These are phyloP conservation scores for Ptychochromis oligacanthus DNA, from an alignment of 2,113 vertebrate genomes.

Conservation along the genomic window DNA sequence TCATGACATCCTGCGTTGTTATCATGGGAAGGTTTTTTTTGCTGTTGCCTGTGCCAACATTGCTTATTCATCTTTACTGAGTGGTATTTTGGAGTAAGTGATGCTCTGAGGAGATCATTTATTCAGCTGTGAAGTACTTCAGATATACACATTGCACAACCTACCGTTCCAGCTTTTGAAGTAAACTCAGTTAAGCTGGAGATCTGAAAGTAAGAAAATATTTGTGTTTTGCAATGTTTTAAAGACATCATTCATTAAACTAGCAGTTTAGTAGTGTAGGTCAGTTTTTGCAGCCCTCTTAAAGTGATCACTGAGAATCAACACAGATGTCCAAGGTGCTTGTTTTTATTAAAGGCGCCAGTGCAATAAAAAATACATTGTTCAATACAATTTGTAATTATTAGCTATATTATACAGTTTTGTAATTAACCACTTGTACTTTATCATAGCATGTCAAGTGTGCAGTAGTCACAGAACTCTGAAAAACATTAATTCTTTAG, in stretches of 20 bases:
- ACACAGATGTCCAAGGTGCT: background rate
- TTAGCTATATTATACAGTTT: background rate
- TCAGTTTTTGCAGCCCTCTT: background rate
- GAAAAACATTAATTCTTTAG: background rate
- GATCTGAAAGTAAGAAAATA: constrained; percentile 1
- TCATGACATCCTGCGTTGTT: constrained; percentile 30
- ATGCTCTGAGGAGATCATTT: constrained; percentile 52
- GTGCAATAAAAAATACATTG: no score
- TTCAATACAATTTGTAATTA: background rate
- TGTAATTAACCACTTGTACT: background rate
- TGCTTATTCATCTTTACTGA: constrained; percentile 59
- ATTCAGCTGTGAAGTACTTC: constrained; percentile 40
- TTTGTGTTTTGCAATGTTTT: background rate
- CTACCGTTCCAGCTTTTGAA: constrained; percentile 23
- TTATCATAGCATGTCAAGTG: background rate
- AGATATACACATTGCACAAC: constrained; percentile 10
- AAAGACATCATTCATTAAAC: background rate
- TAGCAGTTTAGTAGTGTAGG: background rate
- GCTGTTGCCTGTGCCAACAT: constrained; percentile 15
- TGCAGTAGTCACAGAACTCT: background rate
- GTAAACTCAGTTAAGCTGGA: constrained; percentile 3
- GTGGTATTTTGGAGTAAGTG: constrained; percentile 42
- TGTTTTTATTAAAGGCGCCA: no score
- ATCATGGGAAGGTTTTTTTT: constrained; percentile 29
- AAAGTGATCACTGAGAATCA: background rate